Evolutionary conservation across 2,113 vertebrate species (phyloP), one percentile per base, ranked within the genome.

Genomic region (Sprattus sprattus): DNA sequence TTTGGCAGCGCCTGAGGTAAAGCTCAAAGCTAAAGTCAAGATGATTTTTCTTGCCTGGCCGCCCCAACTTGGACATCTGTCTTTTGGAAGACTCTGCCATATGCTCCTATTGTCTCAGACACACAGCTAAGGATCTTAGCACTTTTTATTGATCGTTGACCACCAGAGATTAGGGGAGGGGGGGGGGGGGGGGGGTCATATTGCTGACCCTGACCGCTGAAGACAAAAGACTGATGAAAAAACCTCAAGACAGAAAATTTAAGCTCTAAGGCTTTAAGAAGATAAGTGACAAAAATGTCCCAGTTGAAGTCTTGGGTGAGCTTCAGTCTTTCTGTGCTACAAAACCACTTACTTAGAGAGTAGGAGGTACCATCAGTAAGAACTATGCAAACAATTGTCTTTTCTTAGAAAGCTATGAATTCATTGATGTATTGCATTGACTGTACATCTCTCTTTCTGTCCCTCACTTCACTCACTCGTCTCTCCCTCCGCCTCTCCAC

Each of bases 41-140:
- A 93, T 94, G 93, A 89, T 92, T 92, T 89, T 90, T 85, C 81
- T 83, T 82, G 81, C 82, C 83, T 88, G 86, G 84, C 91, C 87
- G 81, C 50, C 86, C 85, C 45, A 88, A 81, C 82, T 88, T 78
- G 87, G 92, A 94, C 94, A 94, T 92, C 93, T 95, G 94, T 91
- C 90, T 86, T 87, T 88, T 92, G 84, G 89, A 89, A 87, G 81
- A 18, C 78, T 54, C 44, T 82, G 87, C 93, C 95, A 94, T 94
- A 94, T 95, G 93, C 81, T 91, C 88, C 85, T 86, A 91, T 92
- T 94, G 92, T 92, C 82, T 85, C 84, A 64, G 20, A 75, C n/a
- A 45, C 11, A 86, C 86, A 18, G 81, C 84, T 46, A 54, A 86
- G 88, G 86, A 82, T 92, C 85, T 83, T 32, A 71, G 83, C 89